Conservation (phyloP, 2,888 invertebrate species). For the Microctonus aethiopoides region DNA sequence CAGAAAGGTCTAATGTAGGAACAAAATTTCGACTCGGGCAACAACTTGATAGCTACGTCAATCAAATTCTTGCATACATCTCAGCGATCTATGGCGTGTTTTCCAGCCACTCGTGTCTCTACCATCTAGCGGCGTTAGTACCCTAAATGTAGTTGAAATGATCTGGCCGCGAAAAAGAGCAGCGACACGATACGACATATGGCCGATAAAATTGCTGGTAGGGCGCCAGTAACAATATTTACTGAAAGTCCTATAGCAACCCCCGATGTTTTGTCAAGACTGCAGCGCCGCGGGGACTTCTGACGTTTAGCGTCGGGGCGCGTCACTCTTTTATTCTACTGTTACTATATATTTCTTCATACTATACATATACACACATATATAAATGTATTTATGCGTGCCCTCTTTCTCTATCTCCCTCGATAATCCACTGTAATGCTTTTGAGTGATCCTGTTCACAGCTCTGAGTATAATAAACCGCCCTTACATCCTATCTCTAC, state of each 20-base stretch:
- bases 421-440: constrained; percentile 63
- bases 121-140: too few relatives aligned
- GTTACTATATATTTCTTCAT: constrained; percentile 9
- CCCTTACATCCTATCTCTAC: constrained; percentile 64
- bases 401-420: constrained; percentile 25
- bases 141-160: constrained; percentile 28
- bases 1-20: too few relatives aligned
- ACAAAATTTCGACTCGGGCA: too few relatives aligned
- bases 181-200: constrained; percentile 57
- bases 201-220: constrained; percentile 63
- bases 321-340: constrained; percentile 30
- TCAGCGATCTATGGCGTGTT: too few relatives aligned
- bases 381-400: constrained; percentile 7
- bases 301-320: constrained; percentile 46
- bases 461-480: constrained; percentile 53
- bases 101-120: too few relatives aligned
- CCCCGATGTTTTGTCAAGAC: constrained; percentile 66
- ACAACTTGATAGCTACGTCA: too few relatives aligned
- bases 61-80: too few relatives aligned
- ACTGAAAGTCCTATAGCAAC: constrained; percentile 60
- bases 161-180: constrained; percentile 38
- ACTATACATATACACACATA: constrained; percentile 19
- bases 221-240: constrained; percentile 66
- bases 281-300: constrained; percentile 55
- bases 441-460: constrained; percentile 54